Evolutionary conservation across 2,113 vertebrate species (phyloP), one percentile per base, ranked within the genome.

Genomic region (Mobula birostris): DNA sequence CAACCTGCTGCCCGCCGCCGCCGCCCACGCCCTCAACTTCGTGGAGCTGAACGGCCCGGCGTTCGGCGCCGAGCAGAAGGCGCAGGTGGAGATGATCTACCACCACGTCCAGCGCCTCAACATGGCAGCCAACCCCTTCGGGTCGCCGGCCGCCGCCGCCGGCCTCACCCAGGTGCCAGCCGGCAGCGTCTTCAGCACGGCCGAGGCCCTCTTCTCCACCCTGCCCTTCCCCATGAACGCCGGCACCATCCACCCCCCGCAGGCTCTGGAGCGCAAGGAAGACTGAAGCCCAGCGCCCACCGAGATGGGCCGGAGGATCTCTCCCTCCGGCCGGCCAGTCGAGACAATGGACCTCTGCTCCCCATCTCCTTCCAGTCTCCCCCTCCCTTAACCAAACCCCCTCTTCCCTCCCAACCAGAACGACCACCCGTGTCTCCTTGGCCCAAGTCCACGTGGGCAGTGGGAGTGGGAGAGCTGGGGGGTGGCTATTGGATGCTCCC

Each of bases 71-170:
- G 95, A 97, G 94, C 95, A 96, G 94, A 97, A 97, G 82, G 95
- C 95, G 11, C 94, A 96, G 21, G 93, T 94, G 2, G 95, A 95
- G 94, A 19, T 97, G 94, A 96, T 98, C 96, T 98, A 98, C 95
- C 98, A 98, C 4, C 98, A 98, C 95, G 96, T 98, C 94, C 98
- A 98, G 96, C 96, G 98, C 95, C 96, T 98, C 94, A 96, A 97
- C 1, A 97, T 96, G 95, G 95, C 97, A 92, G 97, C 97, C 77
- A 74, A 17, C 61, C 97, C 97, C 94, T 98, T 97, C 95, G 97
- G 97, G 36, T 97, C 97, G 66, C 97, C 97, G 95, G 97, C 96
- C 77, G 96, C 96, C 4, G 96, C 97, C 0, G 61, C 61, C 3
- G 82, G 77, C 40, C 27, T 94, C 29, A 9, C 94, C 83, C 94